phyloP scores from a whole-genome alignment of 2,888 invertebrate species.

The Drosophila histrio region DNA sequence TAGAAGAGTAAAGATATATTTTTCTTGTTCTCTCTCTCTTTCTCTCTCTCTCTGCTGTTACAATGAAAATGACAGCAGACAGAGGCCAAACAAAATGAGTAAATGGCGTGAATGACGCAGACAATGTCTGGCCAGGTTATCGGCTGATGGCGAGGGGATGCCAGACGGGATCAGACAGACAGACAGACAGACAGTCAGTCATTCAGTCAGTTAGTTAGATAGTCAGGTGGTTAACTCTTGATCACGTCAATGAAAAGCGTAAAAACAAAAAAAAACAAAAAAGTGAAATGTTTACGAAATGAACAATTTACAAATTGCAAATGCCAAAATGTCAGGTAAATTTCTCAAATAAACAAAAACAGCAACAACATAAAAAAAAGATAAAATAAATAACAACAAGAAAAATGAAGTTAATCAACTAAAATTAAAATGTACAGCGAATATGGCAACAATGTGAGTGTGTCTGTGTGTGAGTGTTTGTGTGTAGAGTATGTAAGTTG shows the following conservation, averaged over 20 bases:
- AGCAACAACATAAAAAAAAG: constrained; percentile 15
- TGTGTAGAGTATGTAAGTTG: constrained; percentile 18
- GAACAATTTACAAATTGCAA: constrained; percentile 27
- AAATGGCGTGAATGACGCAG: constrained; percentile 30
- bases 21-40: background rate
- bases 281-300: constrained; percentile 31
- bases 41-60: constrained; percentile 33
- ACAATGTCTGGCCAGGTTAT: constrained; percentile 15
- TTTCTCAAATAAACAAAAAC: constrained; percentile 34
- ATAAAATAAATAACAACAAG: constrained; percentile 38
- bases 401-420: constrained; percentile 70
- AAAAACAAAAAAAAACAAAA: constrained; percentile 8
- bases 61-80: constrained; percentile 35
- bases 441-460: constrained; percentile 64
- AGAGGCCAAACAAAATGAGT: constrained; percentile 34
- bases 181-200: constrained; percentile 9
- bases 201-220: background rate
- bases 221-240: constrained; percentile 42
- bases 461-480: constrained; percentile 14
- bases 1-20: constrained; percentile 4
- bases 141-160: background rate
- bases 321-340: constrained; percentile 47
- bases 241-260: constrained; percentile 25
- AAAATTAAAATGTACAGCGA: constrained; percentile 72
- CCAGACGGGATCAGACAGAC: constrained; percentile 29